Evolutionary conservation across 2,113 vertebrate genomes (phyloP).

Genomic region (Pelvicachromis taeniatus): DNA sequence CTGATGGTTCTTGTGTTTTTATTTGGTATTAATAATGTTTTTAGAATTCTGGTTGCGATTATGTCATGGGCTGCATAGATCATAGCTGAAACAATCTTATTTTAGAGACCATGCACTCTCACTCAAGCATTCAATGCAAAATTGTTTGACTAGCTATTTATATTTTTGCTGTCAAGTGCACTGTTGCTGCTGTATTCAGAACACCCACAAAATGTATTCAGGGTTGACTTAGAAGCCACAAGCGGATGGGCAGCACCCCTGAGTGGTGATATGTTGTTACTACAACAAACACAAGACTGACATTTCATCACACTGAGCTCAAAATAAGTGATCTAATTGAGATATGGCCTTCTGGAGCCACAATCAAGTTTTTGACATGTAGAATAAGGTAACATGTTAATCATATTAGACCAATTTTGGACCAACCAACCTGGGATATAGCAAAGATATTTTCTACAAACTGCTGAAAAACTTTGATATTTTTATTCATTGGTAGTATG

Average conservation of each 20-base stretch:
- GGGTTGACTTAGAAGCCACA: background rate
- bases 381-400: accelerated
- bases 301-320: background rate
- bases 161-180: background rate
- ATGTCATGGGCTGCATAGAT: background rate
- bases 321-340: background rate
- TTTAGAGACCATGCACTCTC: background rate
- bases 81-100: background rate
- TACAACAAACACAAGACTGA: background rate
- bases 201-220: background rate
- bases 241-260: background rate
- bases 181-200: background rate
- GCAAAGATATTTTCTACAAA: background rate
- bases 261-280: background rate
- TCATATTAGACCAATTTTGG: background rate
- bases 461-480: background rate
- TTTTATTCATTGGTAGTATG: background rate
- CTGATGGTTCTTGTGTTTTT: background rate
- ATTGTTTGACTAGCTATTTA: background rate
- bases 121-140: background rate
- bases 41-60: background rate
- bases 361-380: background rate
- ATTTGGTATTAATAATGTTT: background rate
- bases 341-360: background rate
- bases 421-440: background rate